Evolutionary conservation across 1,140 invertebrate species (phyloP), one percentile per base, ranked within the genome.

Genomic region (Drosophila truncata): DNA sequence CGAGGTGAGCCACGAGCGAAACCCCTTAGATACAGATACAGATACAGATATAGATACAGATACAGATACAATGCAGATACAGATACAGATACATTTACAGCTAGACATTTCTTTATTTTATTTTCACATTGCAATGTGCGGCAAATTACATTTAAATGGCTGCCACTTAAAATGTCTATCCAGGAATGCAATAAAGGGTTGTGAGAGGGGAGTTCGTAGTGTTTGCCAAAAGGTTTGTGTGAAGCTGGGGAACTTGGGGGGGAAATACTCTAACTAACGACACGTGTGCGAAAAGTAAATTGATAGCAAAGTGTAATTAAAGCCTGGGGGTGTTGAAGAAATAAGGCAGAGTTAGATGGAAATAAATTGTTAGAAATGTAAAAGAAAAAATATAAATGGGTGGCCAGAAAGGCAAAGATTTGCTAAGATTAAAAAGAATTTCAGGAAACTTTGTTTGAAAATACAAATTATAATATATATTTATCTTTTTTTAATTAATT

Each of bases 141-240:
- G 67, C 64, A 86, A 88, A 86, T 86, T 88, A 62, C 80, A 78
- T 84, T 88, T 78, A 80, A 87, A 88, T 88, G 84, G 60, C 67
- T 52, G 80, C 60, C 84, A 87, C 66, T 88, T 88, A 70, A 88
- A 78, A 46, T 87, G 76, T 74, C 41, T 66, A 52, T 54, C 47
- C n/a, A 47, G 33, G 41, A 37, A 55, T 18, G 31, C 31, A 2
- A 35, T 20, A 13, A 39, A 27, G 49, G 60, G 20, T 37, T 31
- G 20, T 25, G 27, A 27, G 23, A 33, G 39, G 39, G 39, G 13
- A 49, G 41, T 55, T 55, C 1, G 0, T n/a, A 55, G 4, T 55
- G 33, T 55, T 55, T 55, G 52, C 52, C 52, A 37, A 67, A 42
- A 33, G 29, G 8, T 31, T 44, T 18, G 52, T 25, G 46, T 42